A percentile compares a stretch with the other conserved stretches of the same genome.
Evolutionary conservation across 2,888 invertebrate genomes (phyloP).

Genomic region (Dynastes maya): DNA sequence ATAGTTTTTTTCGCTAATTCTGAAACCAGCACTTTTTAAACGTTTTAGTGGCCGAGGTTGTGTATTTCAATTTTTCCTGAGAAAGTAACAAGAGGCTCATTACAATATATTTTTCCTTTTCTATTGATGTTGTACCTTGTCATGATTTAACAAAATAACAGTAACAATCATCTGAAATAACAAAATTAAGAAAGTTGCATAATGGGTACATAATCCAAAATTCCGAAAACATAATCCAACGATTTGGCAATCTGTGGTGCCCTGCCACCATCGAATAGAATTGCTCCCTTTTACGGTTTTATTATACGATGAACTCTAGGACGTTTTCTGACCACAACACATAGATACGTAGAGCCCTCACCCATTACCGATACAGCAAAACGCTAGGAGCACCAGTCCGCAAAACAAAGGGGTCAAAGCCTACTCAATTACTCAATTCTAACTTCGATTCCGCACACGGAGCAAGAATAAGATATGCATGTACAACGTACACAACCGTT

Average conservation of each 20-base stretch:
- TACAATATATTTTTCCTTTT: no score
- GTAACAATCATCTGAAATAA: not conserved
- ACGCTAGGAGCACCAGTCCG: slow-evolving; percentile 1
- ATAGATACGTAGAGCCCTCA: slow-evolving; percentile 39
- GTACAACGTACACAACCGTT: not conserved
- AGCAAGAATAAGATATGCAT: slow-evolving; percentile 8
- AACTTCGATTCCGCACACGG: slow-evolving; percentile 54
- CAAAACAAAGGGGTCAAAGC: slow-evolving; percentile 15
- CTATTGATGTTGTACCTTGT: no score
- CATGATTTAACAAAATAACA: no score
- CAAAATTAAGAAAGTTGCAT: not conserved
- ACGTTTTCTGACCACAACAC: slow-evolving; percentile 53
- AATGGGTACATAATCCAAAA: not conserved
- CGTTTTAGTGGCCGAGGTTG: no score
- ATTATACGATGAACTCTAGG: slow-evolving; percentile 13
- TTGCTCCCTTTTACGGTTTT: slow-evolving; percentile 13
- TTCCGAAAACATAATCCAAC: slow-evolving; percentile 3
- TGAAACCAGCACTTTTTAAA: no score
- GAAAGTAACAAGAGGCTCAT: no score
- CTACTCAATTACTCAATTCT: slow-evolving; percentile 57
- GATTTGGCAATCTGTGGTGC: not conserved
- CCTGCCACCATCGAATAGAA: not conserved
- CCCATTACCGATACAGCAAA: slow-evolving; percentile 54
- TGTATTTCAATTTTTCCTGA: no score
- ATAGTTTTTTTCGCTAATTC: no score